Base-by-base conservation (phyloP, 1,140 invertebrate species). In the Theocolax elegans region DNA sequence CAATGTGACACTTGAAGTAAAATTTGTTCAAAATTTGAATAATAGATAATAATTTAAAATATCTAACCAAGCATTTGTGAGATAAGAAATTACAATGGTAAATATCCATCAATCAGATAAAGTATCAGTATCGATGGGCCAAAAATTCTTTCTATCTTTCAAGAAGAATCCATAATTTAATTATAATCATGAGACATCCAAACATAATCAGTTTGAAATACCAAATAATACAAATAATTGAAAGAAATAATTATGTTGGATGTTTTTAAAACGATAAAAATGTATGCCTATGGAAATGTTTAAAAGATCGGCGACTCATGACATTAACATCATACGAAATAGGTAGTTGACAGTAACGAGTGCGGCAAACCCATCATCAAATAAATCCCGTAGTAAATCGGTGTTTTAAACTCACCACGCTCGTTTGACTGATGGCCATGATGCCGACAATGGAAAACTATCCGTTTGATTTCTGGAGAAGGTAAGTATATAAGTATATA, bases 351-450 rank as follows among this genome's bases (percentile, higher is more conserved):
- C 1, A 31, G n/a, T 3, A 17, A 29, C 27, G 25, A 17, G 23
- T 2, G 46, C 3, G 19, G 7, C n/a, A 19, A 21, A 6, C 46
- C n/a, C n/a, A 21, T 35, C n/a, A 21, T 35, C 4, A 35, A 10
- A 10, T 35, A 21, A 19, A 49, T n/a, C 17, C 19, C n/a, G 19
- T 19, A 2, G 19, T 15, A 21, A 7, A 19, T 6, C 19, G 44
- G 44, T 19, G 42, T 38, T 62, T 62, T 15, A 17, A 59, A 88
- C 87, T 88, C 77, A 88, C 87, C 83, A 88, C 87, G 74, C 83
- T 86, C 64, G 85, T 86, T 74, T 88, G 86, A 81, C 87, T 87
- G 77, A 88, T 83, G 77, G 87, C 83, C 86, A 87, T 87, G 53
- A 48, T 71, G 62, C 42, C 68, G 68, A 64, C 44, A 51, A 44